Evolutionary conservation across 2,113 vertebrate genomes (phyloP), one percentile per base, ranked within the genome.

Genomic region (Rutilus rutilus): DNA sequence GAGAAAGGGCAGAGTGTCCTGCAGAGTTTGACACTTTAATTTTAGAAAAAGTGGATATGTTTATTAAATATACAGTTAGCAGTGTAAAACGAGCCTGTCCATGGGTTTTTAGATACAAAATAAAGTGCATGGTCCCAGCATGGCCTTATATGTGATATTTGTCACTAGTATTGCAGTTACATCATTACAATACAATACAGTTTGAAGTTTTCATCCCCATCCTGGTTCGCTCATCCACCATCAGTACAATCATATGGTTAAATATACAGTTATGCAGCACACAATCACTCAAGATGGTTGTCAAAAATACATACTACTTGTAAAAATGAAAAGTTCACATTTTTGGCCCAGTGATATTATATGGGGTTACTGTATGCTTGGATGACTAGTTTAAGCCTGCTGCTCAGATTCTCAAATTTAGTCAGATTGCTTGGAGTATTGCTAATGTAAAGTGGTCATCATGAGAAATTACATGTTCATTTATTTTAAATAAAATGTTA

Each of bases 41-140:
- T 78, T 78, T 8, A 52, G 25, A 81, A 65, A 65, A 81, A 42
- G 3, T 45, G n/a, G 14, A 64, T 52, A 82, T 82, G 25, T 69
- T 82, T 50, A 54, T 82, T 65, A 21, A 83, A 23, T n/a, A 71
- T 36, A 82, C 42, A 83, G 81, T 83, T 47, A 69, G 50, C 81
- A 42, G 50, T 73, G 81, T 57, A 73, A 83, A 83, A 82, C 64
- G 11, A 69, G 64, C 42, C 64, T 39, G 45, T 42, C 36, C n/a
- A 82, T 69, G 45, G 17, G 47, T 69, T 69, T 82, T 69, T 27
- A 69, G 15, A 82, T 82, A 82, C 27, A 82, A 82, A 82, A 83
- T 73, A 83, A 71, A 83, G 65, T 83, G 81, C 67, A 73, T 73
- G 65, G 33, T 73, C 67, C 15, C 30, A n/a, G 25, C n/a, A 65